These are phyloP conservation scores for Glomeris maerens DNA, from an alignment of 1,140 invertebrate genomes.

Conservation along the genomic window DNA sequence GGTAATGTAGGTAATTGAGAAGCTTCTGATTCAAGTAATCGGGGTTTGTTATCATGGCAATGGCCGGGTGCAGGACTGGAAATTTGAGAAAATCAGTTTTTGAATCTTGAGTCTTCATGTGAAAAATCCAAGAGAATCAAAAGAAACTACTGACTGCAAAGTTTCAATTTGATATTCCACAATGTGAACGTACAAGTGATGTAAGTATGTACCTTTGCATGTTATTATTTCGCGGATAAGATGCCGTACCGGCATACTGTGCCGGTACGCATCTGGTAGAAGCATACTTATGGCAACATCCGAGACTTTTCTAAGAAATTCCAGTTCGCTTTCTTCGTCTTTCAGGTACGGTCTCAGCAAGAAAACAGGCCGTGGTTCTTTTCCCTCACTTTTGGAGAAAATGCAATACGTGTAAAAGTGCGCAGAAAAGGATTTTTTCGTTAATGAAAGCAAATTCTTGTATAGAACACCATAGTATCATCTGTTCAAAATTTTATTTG, in stretches of 20 bases:
- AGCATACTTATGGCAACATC: slow-evolving; percentile 66
- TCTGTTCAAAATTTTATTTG: slow-evolving; percentile 41
- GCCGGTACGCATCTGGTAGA: slow-evolving; percentile 57
- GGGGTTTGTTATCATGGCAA: slow-evolving; percentile 70
- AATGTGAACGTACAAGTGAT: too few relatives aligned
- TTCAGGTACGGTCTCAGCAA: slow-evolving; percentile 57
- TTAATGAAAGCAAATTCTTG: not conserved
- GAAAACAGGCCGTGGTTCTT: slow-evolving; percentile 37
- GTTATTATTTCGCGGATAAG: slow-evolving; percentile 67
- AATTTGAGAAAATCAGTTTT: slow-evolving; percentile 17
- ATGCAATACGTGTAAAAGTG: slow-evolving; percentile 12
- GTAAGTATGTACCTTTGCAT: slow-evolving; percentile 62
- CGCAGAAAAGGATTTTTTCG: not conserved
- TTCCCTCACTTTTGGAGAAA: slow-evolving; percentile 12
- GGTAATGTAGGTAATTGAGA: slow-evolving; percentile 60
- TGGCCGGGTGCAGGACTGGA: slow-evolving; percentile 64
- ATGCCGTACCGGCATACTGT: slow-evolving; percentile 54
- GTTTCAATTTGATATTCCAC: too few relatives aligned
- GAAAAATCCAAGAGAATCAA: slow-evolving; percentile 14
- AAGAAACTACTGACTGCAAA: too few relatives aligned
- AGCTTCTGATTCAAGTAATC: slow-evolving; percentile 83
- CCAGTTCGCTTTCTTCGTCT: slow-evolving; percentile 53
- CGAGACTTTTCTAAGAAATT: slow-evolving; percentile 63
- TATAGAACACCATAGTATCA: slow-evolving; percentile 8
- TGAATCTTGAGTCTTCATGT: slow-evolving; percentile 4